These are phyloP conservation scores for Leptatherina wallacei DNA, from an alignment of 2,797 vertebrate genomes.

Conservation along the genomic window DNA sequence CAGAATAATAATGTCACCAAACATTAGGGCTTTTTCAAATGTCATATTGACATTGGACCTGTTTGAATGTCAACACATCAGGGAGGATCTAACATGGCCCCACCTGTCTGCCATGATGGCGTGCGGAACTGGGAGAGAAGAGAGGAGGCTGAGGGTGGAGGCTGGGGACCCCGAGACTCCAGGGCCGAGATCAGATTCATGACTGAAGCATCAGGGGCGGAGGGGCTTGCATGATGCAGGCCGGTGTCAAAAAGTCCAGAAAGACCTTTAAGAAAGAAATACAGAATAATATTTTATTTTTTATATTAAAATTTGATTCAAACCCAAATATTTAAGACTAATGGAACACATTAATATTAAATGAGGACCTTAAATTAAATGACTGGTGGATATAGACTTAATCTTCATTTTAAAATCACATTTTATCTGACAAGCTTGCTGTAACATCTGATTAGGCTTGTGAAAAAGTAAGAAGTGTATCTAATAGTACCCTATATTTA, in stretches of 20 bases:
- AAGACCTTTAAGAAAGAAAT: conserved; percentile 80
- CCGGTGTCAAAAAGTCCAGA: conserved; percentile 95
- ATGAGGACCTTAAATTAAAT: background rate
- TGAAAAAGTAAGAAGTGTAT: background rate
- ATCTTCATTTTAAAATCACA: background rate
- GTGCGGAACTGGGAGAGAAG: conserved; percentile 96
- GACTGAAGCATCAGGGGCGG: conserved; percentile 93
- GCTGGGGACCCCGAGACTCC: conserved; percentile 93
- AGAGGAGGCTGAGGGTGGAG: conserved; percentile 93
- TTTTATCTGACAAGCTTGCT: background rate
- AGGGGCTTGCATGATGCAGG: conserved; percentile 92
- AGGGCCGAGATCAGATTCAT: conserved; percentile 98
- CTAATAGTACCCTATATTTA: background rate
- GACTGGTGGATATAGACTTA: background rate
- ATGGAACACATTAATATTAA: background rate
- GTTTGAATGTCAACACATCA: conserved; percentile 72
- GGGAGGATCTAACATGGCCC: conserved; percentile 49
- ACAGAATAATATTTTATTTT: too few relatives aligned
- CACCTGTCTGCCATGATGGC: conserved; percentile 97
- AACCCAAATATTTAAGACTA: conserved; percentile 1
- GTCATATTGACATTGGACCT: conserved; percentile 66
- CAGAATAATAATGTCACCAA: conserved; percentile 48
- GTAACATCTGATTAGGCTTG: background rate
- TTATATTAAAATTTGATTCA: background rate
- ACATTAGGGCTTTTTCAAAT: conserved; percentile 51